These are phyloP conservation scores for Gopherus evgoodei DNA, from an alignment of 2,113 vertebrate genomes.

Conservation along the genomic window DNA sequence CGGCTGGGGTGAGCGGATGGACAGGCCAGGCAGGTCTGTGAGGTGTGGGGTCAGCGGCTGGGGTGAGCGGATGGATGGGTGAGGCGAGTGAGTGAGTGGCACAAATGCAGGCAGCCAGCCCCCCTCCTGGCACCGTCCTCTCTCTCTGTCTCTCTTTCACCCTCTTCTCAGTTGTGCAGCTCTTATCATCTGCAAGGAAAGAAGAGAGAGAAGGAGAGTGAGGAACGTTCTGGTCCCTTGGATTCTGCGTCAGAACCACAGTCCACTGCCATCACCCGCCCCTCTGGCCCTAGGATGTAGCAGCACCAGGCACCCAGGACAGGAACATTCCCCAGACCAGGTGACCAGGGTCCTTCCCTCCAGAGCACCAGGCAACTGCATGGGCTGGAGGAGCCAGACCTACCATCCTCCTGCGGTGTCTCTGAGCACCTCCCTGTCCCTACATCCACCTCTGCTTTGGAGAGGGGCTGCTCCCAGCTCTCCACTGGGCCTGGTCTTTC, in stretches of 20 bases:
- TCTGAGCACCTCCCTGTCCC: not conserved
- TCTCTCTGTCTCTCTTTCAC: conserved; percentile 18
- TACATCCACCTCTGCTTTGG: not conserved
- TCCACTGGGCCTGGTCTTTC: not conserved
- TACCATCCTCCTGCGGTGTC: not conserved
- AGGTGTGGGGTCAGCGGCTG: no score
- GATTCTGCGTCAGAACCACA: not conserved
- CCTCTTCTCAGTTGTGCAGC: conserved; percentile 62
- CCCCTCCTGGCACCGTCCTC: not conserved
- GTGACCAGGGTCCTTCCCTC: not conserved
- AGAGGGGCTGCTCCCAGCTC: not conserved
- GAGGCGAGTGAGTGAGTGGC: not conserved
- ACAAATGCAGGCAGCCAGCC: not conserved
- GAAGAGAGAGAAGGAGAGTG: not conserved
- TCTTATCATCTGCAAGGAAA: conserved; percentile 54
- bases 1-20: no score
- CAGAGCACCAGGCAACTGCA: not conserved
- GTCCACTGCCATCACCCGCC: not conserved
- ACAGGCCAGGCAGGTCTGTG: no score
- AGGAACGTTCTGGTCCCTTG: not conserved
- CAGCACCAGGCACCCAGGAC: not conserved
- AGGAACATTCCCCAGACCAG: not conserved
- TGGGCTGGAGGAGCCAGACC: not conserved
- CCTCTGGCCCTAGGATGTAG: not conserved
- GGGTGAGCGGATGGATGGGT: no score